Percentiles rank a stretch among this genome's conserved stretches.
Conservation (phyloP, 2,113 vertebrate genomes). For the Tretioscincus oriximinensis region DNA sequence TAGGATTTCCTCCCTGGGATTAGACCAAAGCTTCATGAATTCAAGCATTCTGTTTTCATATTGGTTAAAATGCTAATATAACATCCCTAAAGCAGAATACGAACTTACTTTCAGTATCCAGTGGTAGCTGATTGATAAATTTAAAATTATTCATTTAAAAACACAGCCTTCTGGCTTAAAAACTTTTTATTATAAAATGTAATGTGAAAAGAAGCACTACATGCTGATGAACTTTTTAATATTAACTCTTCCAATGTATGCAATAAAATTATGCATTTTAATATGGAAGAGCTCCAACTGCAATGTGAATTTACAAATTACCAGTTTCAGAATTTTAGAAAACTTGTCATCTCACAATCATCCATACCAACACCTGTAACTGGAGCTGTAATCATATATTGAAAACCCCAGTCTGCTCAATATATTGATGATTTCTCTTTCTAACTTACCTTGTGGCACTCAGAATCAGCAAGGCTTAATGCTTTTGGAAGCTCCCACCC, state of each 20-base stretch:
- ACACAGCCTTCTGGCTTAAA: not conserved
- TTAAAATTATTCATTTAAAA: not conserved
- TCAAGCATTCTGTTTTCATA: too few species aligned
- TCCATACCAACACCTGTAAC: not conserved
- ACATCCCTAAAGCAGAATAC: too few species aligned
- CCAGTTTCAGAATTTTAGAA: not conserved
- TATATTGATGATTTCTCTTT: not conserved
- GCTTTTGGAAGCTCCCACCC: constrained; percentile 27
- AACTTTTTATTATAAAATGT: constrained; percentile 7
- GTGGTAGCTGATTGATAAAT: too few species aligned
- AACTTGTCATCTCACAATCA: not conserved
- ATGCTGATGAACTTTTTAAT: not conserved
- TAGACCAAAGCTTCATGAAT: too few species aligned
- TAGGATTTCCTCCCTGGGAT: too few species aligned
- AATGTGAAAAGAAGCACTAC: not conserved
- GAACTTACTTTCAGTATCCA: too few species aligned
- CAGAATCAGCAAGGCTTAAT: constrained; percentile 25
- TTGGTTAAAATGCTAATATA: too few species aligned
- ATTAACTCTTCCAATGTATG: fast-evolving
- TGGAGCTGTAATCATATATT: not conserved
- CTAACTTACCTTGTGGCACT: constrained; percentile 23
- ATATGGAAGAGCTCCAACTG: too few species aligned
- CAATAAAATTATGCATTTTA: not conserved
- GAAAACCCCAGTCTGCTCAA: not conserved
- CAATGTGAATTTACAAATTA: not conserved